phyloP scores from a whole-genome alignment of 2,888 invertebrate species.

The Panorpa germanica region DNA sequence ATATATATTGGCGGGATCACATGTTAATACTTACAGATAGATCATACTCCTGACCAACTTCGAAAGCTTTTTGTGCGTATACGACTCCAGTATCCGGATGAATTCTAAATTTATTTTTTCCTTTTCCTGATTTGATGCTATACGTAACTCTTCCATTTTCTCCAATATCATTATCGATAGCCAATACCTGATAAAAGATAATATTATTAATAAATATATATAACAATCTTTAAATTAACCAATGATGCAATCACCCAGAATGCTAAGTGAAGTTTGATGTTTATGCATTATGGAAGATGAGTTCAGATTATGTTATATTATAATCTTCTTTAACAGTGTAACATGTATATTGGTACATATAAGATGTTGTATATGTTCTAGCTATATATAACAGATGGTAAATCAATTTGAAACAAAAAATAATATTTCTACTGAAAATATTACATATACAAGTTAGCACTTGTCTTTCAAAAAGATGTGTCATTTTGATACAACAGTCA shows the following conservation, averaged over 20 bases:
- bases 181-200: constrained; percentile 43
- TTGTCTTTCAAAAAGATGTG: too few relatives aligned
- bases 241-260: too few relatives aligned
- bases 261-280: not conserved
- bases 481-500: too few relatives aligned
- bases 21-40: constrained; percentile 17
- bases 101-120: constrained; percentile 64
- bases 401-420: constrained; percentile 5
- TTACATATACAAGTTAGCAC: too few relatives aligned
- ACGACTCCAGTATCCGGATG: constrained; percentile 67
- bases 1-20: not conserved
- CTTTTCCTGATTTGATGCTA: constrained; percentile 58
- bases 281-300: too few relatives aligned
- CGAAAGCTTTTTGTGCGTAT: constrained; percentile 51
- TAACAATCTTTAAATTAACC: too few relatives aligned
- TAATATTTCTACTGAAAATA: not conserved
- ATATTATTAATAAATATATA: too few relatives aligned
- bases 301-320: too few relatives aligned
- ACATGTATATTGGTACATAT: not conserved
- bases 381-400: not conserved
- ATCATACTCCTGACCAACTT: constrained; percentile 32
- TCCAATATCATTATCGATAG: constrained; percentile 65
- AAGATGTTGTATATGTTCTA: constrained; percentile 1
- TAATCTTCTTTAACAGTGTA: not conserved
- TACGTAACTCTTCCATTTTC: constrained; percentile 70